These are phyloP conservation scores for Pristionchus entomophagus DNA, from an alignment of 2,888 invertebrate genomes.

Conservation along the genomic window DNA sequence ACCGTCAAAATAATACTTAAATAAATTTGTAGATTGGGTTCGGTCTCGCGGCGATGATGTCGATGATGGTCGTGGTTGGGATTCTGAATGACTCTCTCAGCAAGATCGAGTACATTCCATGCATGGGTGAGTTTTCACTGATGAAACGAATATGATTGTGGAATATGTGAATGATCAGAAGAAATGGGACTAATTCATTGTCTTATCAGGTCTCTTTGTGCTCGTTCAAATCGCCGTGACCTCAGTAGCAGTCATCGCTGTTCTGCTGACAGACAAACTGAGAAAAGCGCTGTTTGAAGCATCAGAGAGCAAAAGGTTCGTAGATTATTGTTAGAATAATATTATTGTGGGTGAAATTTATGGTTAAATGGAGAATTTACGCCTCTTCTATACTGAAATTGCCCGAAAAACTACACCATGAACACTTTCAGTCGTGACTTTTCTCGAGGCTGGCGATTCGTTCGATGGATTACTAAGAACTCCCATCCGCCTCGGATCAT, in stretches of 20 bases:
- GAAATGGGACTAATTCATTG: too few relatives aligned
- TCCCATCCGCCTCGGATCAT: not conserved
- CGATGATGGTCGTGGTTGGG: slow-evolving; percentile 35
- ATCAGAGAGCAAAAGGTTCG: not conserved
- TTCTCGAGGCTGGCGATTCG: not conserved
- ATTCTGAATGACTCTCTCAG: slow-evolving; percentile 30
- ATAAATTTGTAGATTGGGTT: not conserved
- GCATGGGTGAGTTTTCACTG: not conserved
- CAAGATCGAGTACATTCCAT: slow-evolving; percentile 16
- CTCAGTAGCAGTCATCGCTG: not conserved
- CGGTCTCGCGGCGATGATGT: slow-evolving; percentile 27
- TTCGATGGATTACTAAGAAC: not conserved
- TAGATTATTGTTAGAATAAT: not conserved
- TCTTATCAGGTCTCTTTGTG: slow-evolving; percentile 2
- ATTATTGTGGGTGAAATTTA: not conserved
- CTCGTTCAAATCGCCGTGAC: not conserved
- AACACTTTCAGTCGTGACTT: not conserved
- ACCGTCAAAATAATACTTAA: not conserved
- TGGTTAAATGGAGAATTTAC: not conserved
- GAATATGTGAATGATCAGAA: too few relatives aligned
- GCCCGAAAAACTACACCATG: too few relatives aligned
- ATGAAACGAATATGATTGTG: too few relatives aligned
- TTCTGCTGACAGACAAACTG: not conserved
- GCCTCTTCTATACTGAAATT: not conserved
- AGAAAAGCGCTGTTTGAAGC: not conserved